These are phyloP conservation scores for Bujurquina vittata DNA, from an alignment of 2,113 vertebrate species.

Conservation along the genomic window DNA sequence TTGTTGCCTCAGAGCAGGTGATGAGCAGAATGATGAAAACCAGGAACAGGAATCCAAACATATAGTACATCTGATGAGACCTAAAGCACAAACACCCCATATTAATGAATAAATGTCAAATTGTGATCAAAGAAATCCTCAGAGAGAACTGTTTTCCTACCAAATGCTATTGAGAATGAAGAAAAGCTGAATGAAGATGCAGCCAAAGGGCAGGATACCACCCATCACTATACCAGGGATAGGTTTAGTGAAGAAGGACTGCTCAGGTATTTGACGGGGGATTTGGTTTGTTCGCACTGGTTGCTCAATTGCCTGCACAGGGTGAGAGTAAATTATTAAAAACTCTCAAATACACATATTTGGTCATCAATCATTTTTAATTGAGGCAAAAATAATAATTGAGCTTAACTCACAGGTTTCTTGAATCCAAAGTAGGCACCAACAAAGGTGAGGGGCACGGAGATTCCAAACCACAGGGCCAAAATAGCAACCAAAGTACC, in stretches of 20 bases:
- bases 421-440: constrained; percentile 99
- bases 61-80: constrained; percentile 99
- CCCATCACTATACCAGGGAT: constrained; percentile 97
- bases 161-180: constrained; percentile 99
- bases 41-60: constrained; percentile 99
- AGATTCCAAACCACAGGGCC: constrained; percentile 98
- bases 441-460: constrained; percentile 94
- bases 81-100: constrained; percentile 68
- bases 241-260: constrained; percentile 97
- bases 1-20: constrained; percentile 97
- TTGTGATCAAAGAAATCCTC: fast-evolving
- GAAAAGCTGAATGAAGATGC: constrained; percentile 99
- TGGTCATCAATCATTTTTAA: neutral
- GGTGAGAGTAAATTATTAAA: neutral
- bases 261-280: constrained; percentile 96
- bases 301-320: constrained; percentile 91
- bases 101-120: fast-evolving
- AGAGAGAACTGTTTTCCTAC: constrained; percentile 74
- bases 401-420: constrained; percentile 83
- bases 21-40: constrained; percentile 99
- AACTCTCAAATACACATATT: neutral
- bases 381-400: neutral
- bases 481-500: constrained; percentile 95
- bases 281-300: constrained; percentile 99
- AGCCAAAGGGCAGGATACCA: constrained; percentile 97